Evolutionary conservation across 2,888 invertebrate genomes (phyloP).

Genomic region (Folsomia manolachei): DNA sequence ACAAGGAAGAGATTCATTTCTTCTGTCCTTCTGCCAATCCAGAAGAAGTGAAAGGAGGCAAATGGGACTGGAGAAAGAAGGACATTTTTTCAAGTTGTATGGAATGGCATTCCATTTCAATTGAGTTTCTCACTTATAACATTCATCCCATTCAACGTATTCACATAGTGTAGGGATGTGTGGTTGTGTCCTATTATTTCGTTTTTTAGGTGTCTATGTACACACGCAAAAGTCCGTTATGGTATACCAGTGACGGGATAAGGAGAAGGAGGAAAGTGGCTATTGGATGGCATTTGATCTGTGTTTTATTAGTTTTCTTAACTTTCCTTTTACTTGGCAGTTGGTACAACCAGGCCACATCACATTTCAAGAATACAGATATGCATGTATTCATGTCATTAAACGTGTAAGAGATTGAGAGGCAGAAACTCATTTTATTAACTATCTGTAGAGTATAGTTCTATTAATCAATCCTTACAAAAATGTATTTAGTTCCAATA

Average conservation of each 20-base stretch:
- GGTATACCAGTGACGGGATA: not conserved
- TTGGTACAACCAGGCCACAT: no score
- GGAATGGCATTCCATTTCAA: slow-evolving; percentile 45
- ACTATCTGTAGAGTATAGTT: no score
- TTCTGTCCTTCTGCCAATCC: slow-evolving; percentile 17
- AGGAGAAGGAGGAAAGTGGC: not conserved
- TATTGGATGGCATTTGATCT: slow-evolving; percentile 36
- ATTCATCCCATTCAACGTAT: slow-evolving; percentile 24
- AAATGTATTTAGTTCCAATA: not conserved
- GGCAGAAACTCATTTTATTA: no score
- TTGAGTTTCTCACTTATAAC: slow-evolving; percentile 39
- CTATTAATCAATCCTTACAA: slow-evolving; percentile 20
- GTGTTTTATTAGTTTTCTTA: slow-evolving; percentile 45
- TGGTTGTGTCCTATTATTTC: not conserved
- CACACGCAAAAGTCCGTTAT: no score
- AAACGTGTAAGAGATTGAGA: no score
- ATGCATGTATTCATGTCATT: no score
- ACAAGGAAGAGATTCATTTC: slow-evolving; percentile 5
- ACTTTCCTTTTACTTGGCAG: slow-evolving; percentile 44
- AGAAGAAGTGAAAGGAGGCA: slow-evolving; percentile 16
- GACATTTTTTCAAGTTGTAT: slow-evolving; percentile 35
- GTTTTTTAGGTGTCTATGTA: not conserved
- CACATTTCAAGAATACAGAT: no score
- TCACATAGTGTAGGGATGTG: no score
- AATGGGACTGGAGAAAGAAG: slow-evolving; percentile 44